Evolutionary conservation across 1,140 invertebrate genomes (phyloP), one percentile per base, ranked within the genome.

Genomic region (Helicorthomorpha holstii): DNA sequence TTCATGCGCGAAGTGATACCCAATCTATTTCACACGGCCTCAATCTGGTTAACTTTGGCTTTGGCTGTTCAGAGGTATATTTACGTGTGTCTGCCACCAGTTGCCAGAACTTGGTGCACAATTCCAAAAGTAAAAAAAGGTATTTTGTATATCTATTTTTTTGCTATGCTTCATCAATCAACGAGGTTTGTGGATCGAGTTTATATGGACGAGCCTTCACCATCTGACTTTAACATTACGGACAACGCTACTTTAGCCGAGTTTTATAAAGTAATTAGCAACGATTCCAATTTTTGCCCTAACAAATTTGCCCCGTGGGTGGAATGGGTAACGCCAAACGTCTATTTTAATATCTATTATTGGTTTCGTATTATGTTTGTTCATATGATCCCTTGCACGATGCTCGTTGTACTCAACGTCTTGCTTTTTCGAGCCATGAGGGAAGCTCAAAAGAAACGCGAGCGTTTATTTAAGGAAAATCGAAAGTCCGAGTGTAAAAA

Each of bases 361-460:
- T 76, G 80, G 59, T 93, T 92, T 64, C 74, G 91, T 2, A 83
- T 93, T 3, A 67, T 94, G 14, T 93, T 89, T 68, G 88, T 95
- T 16, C 86, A 95, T 63, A 68, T 91, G 52, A 69, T 90, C 21
- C 91, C 91, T 0, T 94, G 90, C 69, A 77, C 86, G 2, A 78
- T 84, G 2, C 75, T 96, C 7, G 85, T 94, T 1, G 80, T 89
- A 1, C 74, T 96, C 19, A 96, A 95, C 66, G 76, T 85, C 0
- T 69, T 94, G 7, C 74, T 96, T 1, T 92, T 92, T 61, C 69
- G 76, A 48, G 86, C 89, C 0, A 77, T 96, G 75, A 70, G 80
- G 46, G 73, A 80, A 56, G 89, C 89, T 0, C 83, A 91, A 65
- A 70, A 77, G 41, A 79, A 87, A 55, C 68, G 87, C 19, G 79